These are phyloP conservation scores for Podarcis lilfordi DNA, from an alignment of 2,797 vertebrate genomes.

Conservation along the genomic window DNA sequence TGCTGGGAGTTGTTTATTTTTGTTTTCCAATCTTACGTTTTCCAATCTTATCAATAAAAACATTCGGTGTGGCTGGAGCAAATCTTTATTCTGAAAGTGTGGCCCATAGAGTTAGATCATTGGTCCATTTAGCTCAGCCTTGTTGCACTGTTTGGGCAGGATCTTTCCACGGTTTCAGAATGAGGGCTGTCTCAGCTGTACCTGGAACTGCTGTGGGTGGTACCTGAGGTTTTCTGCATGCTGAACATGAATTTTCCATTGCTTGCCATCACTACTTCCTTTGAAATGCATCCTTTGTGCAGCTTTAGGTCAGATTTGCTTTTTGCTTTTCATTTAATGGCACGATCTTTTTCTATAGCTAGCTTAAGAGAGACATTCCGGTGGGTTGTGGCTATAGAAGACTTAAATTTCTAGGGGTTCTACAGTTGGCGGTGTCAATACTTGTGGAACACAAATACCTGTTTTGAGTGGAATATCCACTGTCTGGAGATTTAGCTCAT, in stretches of 20 bases:
- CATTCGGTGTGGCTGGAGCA: too few species aligned
- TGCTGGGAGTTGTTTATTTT: too few species aligned
- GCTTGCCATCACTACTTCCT: neutral
- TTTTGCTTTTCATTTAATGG: neutral
- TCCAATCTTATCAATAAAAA: too few species aligned
- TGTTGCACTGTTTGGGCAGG: too few species aligned
- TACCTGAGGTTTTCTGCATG: too few species aligned
- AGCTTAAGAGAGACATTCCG: neutral
- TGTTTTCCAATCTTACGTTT: too few species aligned
- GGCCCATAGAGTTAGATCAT: too few species aligned
- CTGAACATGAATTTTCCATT: neutral
- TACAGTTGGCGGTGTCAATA: slow-evolving; percentile 41
- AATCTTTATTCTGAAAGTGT: too few species aligned
- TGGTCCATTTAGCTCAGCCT: too few species aligned
- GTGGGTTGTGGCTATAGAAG: neutral
- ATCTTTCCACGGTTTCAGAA: too few species aligned
- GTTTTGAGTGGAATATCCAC: neutral
- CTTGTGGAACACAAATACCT: slow-evolving; percentile 9
- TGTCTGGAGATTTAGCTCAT: neutral
- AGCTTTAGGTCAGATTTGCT: neutral
- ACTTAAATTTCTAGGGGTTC: neutral
- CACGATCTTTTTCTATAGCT: neutral
- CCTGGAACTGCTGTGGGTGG: too few species aligned
- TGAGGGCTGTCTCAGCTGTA: too few species aligned
- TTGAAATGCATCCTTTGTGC: neutral